A percentile compares a stretch with the other conserved stretches of the same genome.
Evolutionary conservation across 2,888 invertebrate genomes (phyloP).

Genomic region (Heliconius hortense): DNA sequence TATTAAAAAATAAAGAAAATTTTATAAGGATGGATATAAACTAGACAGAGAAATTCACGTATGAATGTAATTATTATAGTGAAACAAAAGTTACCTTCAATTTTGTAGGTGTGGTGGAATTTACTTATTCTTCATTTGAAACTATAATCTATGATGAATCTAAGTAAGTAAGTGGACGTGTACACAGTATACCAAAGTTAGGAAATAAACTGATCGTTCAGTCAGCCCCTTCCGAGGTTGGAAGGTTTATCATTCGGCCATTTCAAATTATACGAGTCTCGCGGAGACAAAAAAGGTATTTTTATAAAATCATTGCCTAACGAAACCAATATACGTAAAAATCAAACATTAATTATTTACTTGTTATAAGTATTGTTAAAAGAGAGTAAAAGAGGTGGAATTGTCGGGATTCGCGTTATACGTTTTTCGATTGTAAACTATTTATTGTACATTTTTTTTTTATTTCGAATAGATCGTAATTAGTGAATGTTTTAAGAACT

Average conservation of each 20-base stretch:
- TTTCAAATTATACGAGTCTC: constrained; percentile 51
- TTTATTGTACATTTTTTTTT: constrained; percentile 74
- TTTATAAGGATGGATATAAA: constrained; percentile 40
- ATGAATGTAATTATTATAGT: constrained; percentile 63
- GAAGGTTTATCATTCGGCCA: constrained; percentile 45
- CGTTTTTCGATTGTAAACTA: constrained; percentile 77
- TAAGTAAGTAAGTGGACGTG: constrained; percentile 61
- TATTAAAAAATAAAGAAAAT: constrained; percentile 53
- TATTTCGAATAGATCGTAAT: constrained; percentile 69
- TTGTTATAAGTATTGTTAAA: constrained; percentile 66
- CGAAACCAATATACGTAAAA: constrained; percentile 80
- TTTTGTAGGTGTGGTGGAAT: constrained; percentile 58
- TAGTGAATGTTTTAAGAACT: constrained; percentile 73
- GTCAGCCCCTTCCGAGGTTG: constrained; percentile 27
- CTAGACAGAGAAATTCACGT: constrained; percentile 57
- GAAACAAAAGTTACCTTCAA: constrained; percentile 77
- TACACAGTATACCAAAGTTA: constrained; percentile 82
- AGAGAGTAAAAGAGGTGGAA: constrained; percentile 58
- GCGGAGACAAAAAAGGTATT: constrained; percentile 66
- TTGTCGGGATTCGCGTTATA: constrained; percentile 77
- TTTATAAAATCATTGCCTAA: constrained; percentile 80
- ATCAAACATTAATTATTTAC: constrained; percentile 75
- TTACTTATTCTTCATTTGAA: constrained; percentile 58
- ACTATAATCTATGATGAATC: constrained; percentile 55
- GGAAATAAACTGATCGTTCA: constrained; percentile 63